Base-by-base conservation (phyloP, 1,140 invertebrate genomes). In the Spodoptera litura region DNA sequence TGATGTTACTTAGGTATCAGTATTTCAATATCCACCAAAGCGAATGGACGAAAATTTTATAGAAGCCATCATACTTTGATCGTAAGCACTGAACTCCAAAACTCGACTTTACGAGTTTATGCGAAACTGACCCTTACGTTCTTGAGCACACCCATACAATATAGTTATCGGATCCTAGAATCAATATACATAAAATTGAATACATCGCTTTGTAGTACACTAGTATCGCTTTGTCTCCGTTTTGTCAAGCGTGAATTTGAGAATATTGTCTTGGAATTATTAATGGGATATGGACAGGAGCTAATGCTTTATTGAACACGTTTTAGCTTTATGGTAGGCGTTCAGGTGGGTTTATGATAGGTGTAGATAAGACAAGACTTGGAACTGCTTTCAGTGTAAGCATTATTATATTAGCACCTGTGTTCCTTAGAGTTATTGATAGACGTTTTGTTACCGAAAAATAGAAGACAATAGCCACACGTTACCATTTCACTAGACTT, bases 201-300 rank as follows among this genome's bases (percentile, higher is more conserved):
- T 44, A 44, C 38, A 44, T 44, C 38, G 38, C 38, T 44, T 44
- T 44, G 38, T 44, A 3, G 55, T 9, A 56, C 15, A 56, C 20
- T 9, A 44, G 44, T 64, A n/a, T 64, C 61, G 35, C 61, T 64
- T 64, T 64, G 38, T 64, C 38, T 10, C n/a, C 2, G 20, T 1
- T 20, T 15, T 15, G 9, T 62, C 12, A 62, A 44, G 61, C 61
- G 31, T 44, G 38, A 44, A 38, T 66, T 49, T 49, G 13, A 12
- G 62, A 49, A 66, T 20, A 25, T 25, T 66, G 62, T 66, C 15
- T 38, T 20, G 15, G 62, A 15, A 66, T 49, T 66, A 66, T 66
- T 66, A 49, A 66, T 49, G n/a, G 15, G 62, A 4, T 49, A 49
- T 49, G 9, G 61, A 49, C 44, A 49, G n/a, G 11, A 49, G 4